Conservation (phyloP, 2,113 vertebrate species). For the Archocentrus centrarchus region DNA sequence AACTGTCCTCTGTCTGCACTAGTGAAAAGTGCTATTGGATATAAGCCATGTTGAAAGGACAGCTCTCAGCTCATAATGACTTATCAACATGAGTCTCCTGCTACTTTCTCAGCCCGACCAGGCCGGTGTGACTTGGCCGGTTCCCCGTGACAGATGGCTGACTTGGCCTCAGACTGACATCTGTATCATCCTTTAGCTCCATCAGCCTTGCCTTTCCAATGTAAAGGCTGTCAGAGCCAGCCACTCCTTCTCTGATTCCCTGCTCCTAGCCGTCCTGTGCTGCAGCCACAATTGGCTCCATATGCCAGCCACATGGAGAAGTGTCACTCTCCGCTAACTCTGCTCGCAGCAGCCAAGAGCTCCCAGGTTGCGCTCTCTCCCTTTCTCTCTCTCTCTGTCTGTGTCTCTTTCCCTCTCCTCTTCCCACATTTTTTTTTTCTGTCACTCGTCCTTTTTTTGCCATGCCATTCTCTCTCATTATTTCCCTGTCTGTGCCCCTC, state of each 20-base stretch:
- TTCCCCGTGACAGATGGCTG: slow-evolving; percentile 66
- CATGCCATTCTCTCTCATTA: slow-evolving; percentile 42
- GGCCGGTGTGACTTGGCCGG: slow-evolving; percentile 53
- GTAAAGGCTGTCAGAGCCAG: slow-evolving; percentile 49
- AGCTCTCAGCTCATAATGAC: slow-evolving; percentile 43
- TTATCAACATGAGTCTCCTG: slow-evolving; percentile 46
- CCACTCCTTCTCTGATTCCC: slow-evolving; percentile 37
- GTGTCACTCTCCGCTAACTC: slow-evolving; percentile 54
- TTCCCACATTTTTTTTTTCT: slow-evolving; percentile 24
- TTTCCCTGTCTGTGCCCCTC: slow-evolving; percentile 34
- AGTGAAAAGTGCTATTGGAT: slow-evolving; percentile 13
- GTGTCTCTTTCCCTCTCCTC: neutral
- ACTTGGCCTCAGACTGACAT: slow-evolving; percentile 68
- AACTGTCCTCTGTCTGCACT: slow-evolving; percentile 11
- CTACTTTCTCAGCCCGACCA: slow-evolving; percentile 9
- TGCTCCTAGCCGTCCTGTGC: slow-evolving; percentile 34
- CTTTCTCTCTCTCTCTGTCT: slow-evolving; percentile 5
- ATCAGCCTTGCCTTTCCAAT: slow-evolving; percentile 46
- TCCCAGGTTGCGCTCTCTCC: slow-evolving; percentile 29
- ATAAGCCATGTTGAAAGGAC: slow-evolving; percentile 29
- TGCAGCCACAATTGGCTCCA: slow-evolving; percentile 63
- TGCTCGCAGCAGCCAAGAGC: slow-evolving; percentile 21
- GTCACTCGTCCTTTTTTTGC: slow-evolving; percentile 14
- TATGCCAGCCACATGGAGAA: slow-evolving; percentile 66
- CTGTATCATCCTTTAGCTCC: slow-evolving; percentile 66